Conservation (phyloP, 2,797 vertebrate species). For the Eutrigla gurnardus region DNA sequence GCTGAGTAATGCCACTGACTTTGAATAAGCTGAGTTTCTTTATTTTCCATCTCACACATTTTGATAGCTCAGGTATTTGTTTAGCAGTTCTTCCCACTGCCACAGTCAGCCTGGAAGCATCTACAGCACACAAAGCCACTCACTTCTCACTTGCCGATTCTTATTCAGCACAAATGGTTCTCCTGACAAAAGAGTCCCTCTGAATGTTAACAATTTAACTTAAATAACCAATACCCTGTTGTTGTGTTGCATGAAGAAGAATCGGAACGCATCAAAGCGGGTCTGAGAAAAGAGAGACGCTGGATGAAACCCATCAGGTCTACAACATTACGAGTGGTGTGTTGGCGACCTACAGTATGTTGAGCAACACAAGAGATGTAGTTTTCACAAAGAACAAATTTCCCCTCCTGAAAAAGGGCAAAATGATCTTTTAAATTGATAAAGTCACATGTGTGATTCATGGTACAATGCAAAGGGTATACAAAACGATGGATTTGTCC, state of each 20-base stretch:
- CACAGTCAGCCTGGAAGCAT: not conserved
- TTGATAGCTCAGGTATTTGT: constrained; percentile 5
- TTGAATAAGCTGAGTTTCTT: not conserved
- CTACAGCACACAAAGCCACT: too few species aligned
- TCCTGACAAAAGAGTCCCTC: not conserved
- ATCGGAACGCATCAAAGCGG: not conserved
- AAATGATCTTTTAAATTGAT: too few species aligned
- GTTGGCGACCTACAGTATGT: too few species aligned
- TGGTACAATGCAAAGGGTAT: too few species aligned
- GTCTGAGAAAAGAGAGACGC: too few species aligned
- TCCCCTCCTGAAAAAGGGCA: too few species aligned
- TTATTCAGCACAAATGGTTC: constrained; percentile 1
- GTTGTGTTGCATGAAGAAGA: not conserved
- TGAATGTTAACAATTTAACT: not conserved
- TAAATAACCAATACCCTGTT: not conserved
- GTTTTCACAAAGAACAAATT: too few species aligned
- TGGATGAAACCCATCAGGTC: too few species aligned
- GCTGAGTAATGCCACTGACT: not conserved
- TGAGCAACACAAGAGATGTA: too few species aligned
- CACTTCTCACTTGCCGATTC: constrained; percentile 1
- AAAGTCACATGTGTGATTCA: too few species aligned
- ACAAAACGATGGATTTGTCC: too few species aligned
- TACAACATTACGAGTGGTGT: too few species aligned
- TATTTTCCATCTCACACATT: not conserved
- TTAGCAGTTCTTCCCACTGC: constrained; percentile 13